Base-by-base conservation (phyloP, 1,140 invertebrate species). In the Euglossa dilemma region DNA sequence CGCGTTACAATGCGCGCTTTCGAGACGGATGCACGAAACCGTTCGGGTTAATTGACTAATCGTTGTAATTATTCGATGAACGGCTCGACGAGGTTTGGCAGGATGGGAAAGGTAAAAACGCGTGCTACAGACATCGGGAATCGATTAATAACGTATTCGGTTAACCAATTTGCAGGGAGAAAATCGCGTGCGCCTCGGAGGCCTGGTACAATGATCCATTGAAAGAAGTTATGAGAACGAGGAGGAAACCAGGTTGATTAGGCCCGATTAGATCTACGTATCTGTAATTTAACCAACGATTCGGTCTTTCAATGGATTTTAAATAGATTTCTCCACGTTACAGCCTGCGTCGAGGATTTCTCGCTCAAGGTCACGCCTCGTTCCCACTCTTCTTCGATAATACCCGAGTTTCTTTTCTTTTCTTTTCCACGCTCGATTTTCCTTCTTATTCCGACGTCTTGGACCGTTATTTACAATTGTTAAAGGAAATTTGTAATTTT, bases 191-290 rank as follows among this genome's bases (percentile, higher is more conserved):
- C 6, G 25, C 2, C n/a, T n/a, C 1, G 11, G 11, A 63, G n/a
- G 18, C 8, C 43, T 36, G 18, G 4, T 28, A 70, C 16, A 70
- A 70, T 16, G 67, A 70, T 70, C 47, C 23, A 52, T 52, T 50
- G 67, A 70, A 70, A 28, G 45, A 70, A 52, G 52, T 50, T 16
- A 70, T 70, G n/a, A 12, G 67, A 70, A 25, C 47, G 45, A 50
- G n/a, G 45, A 45, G 67, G 67, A 52, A 70, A 70, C n/a, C 16
- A 50, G 67, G 47, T 70, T 70, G n/a, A 50, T 36, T 64, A 43
- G 7, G 7, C 28, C 4, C 18, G 28, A 36, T 43, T 20, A 64
- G 63, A 64, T 43, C 18, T 43, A 9, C 28, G 28, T 64, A 36
- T 36, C 25, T 63, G 16, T 28, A 36, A 63, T 28, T 63, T 63